Base-by-base conservation (phyloP, 64 coral and sea anemone species). In the Dendronephthya gigantea region DNA sequence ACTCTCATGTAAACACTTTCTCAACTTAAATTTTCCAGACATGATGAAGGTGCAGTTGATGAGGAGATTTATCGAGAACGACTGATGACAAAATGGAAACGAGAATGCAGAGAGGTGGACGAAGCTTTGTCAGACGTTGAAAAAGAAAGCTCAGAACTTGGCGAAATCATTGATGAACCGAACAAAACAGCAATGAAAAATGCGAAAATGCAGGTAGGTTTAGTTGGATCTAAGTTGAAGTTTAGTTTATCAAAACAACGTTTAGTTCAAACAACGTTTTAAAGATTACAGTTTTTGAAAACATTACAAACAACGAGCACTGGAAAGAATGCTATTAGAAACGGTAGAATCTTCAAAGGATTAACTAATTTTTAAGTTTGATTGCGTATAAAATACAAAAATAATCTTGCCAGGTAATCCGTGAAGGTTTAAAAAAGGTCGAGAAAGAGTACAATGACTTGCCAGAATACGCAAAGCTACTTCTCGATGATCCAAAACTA, bases 371-470 rank as follows among this genome's bases (percentile, higher is more conserved):
- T n/a, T n/a, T n/a, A n/a, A n/a, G n/a, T n/a, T n/a, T n/a, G n/a
- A n/a, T n/a, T n/a, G 50, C 50, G 8, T 12, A 52, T 19, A 62
- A 27, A 15, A 62, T 23, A 62, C 55, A 27, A n/a, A 62, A 1
- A 1, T 62, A 22, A n/a, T 17, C 25, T 27, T 79, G 34, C 37
- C 17, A 79, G 72, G 72, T 79, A 28, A 39, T 79, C 29, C 72
- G 36, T 6, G 36, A 79, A 15, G 36, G 72, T 17, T 79, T 79
- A 79, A 39, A 79, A 12, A 34, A 39, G 15, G 32, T 79, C 37
- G 72, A 79, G 7, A 79, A 79, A 39, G 72, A 79, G 36, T 79
- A 79, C 72, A 79, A 79, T 29, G 72, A 79, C 28, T 17, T 79
- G 15, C 72, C 72, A 10, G 72, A 12, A 29, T 79, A 0, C 22